Conservation (phyloP, 2,888 invertebrate genomes). For the Drosophila parthenogenetica region DNA sequence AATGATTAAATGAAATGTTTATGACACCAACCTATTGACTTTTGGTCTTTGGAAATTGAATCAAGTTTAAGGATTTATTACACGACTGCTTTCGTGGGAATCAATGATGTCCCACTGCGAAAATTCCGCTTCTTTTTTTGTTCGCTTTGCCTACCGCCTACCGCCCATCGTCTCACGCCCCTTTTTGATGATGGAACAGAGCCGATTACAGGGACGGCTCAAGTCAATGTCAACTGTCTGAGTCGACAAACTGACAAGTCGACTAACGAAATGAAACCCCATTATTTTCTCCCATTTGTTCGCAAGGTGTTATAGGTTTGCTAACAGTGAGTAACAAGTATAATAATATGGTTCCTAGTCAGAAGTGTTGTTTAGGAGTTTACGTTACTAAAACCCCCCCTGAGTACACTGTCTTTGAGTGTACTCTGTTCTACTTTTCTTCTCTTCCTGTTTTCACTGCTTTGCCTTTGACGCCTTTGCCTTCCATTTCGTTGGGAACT, state of each 20-base stretch:
- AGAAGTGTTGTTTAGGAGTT: too few species aligned
- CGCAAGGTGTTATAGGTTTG: neutral
- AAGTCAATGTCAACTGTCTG: slow-evolving; percentile 21
- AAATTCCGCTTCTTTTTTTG: neutral
- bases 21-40: slow-evolving; percentile 23
- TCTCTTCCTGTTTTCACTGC: neutral
- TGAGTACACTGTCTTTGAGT: neutral
- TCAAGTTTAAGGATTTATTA: slow-evolving; percentile 15
- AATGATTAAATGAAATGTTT: slow-evolving; percentile 9
- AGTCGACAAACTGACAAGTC: slow-evolving; percentile 9
- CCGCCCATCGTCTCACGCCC: neutral
- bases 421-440: neutral
- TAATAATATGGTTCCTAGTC: too few species aligned
- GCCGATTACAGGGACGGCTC: slow-evolving; percentile 30
- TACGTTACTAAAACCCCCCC: too few species aligned
- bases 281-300: neutral
- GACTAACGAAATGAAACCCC: slow-evolving; percentile 1
- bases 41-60: slow-evolving; percentile 6
- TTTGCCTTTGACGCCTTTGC: neutral
- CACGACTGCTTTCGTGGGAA: neutral
- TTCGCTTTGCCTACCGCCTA: neutral
- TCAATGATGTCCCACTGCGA: neutral
- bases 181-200: neutral
- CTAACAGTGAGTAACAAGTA: too few species aligned
- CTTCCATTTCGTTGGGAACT: slow-evolving; percentile 1